Evolutionary conservation across 1,140 invertebrate genomes (phyloP), one percentile per base, ranked within the genome.

Genomic region (Spodoptera frugiperda): DNA sequence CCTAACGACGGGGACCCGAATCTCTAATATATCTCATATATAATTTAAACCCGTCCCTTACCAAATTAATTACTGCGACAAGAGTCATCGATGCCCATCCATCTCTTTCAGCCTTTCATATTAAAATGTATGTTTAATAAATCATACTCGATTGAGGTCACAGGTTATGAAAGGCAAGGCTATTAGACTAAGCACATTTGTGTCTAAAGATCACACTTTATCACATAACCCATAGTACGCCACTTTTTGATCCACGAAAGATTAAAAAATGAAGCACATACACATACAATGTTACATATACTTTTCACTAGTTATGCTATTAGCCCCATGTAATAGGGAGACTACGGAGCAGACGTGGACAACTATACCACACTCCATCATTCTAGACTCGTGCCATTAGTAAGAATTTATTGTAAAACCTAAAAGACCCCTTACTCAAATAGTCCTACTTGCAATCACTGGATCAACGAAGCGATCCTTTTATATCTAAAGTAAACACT

Each of bases 131-230:
- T 63, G 61, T 75, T 75, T 72, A 33, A 76, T 72, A 71, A 70
- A 70, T 72, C 71, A 76, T 73, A 51, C 57, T 53, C 65, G 59
- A 78, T 63, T 78, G 46, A 65, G 79, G 79, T 81, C 76, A 67
- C 39, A 78, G 77, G 77, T 77, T 78, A 78, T 70, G 63, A 77
- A 65, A 68, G 49, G 76, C 54, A 72, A 72, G 67, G 67, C 21
- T 63, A 53, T 55, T 14, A 33, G 15, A 15, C 46, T 14, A 68
- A 68, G 12, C 2, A 51, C 14, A n/a, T 14, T 8, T 6, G 1
- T 9, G 9, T 30, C 65, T 53, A 25, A 51, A 30, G 19, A 19
- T 15, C 15, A 46, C 39, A 46, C 39, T 19, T 11, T 65, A 33
- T 46, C 2, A 61, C 33, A 44, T 33, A 44, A 33, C 10, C 21